Base-by-base conservation (phyloP, 2,888 invertebrate genomes). In the Drosophila longiperda region DNA sequence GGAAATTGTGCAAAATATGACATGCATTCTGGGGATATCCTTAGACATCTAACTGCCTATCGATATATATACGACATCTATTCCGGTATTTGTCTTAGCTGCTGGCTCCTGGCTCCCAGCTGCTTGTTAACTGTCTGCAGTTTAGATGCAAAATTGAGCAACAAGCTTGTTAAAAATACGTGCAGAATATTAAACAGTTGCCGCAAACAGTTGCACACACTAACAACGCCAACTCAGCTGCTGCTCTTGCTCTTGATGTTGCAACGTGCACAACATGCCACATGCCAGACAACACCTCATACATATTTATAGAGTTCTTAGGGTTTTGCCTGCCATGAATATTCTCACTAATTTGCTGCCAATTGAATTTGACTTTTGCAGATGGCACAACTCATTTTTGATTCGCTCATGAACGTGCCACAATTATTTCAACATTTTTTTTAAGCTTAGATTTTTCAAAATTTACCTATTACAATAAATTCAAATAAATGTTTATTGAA, bases 301-400 rank as follows among this genome's bases (percentile, higher is more conserved):
- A 73, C 79, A 80, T 82, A 82, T 78, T 82, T 72, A 80, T 82
- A 60, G 79, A 62, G 62, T 49, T 71, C 59, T 49, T 58, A 60
- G 70, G 26, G 38, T 52, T n/a, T 49, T 67, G 49, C 62, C 40
- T 61, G 63, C 49, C 63, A 77, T 80, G 81, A 74, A 80, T 80
- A 80, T 80, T 74, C 81, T 26, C 70, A 77, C 81, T 80, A 80
- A 80, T 80, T 80, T 81, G 74, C 74, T 81, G 78, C 65, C 80
- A 80, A 80, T 80, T 80, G 62, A 80, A 80, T 81, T 77, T 80
- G 74, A 66, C 66, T 80, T 74, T 74, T 58, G 65, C 66, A 66
- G 60, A 69, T 78, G 68, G 60, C 59, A 64, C 45, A 48, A 63
- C 50, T 29, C 63, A 52, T 48, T 69, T 66, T 62, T 54, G 60